Evolutionary conservation across 2,888 invertebrate species (phyloP), one percentile per base, ranked within the genome.

Genomic region (Lissonota sp.): DNA sequence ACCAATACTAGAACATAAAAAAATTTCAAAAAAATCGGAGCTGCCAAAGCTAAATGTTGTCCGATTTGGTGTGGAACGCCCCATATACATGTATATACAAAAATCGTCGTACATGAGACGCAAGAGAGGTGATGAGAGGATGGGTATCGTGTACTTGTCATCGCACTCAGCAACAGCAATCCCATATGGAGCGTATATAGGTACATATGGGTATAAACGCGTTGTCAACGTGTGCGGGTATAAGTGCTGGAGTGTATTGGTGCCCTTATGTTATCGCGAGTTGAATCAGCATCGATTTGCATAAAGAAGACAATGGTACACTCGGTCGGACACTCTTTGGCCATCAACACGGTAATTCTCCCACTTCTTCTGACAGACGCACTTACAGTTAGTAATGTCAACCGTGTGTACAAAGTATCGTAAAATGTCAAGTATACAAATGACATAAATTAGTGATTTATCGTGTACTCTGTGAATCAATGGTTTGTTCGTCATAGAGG

Each of bases 291-390:
- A 74, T 75, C 82, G 85, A 87, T 88, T 87, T 87, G 84, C 87
- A 86, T 85, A 87, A 86, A 82, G 84, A 85, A 88, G 86, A 86
- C 87, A 87, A 87, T 86, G 86, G 84, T 58, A 66, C 85, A 86
- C 85, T 85, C 58, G 57, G 58, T 51, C 44, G 26, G 42, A 80
- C 72, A 84, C 75, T 85, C 77, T 83, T 83, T 82, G 40, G 84
- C 76, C 82, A 78, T 78, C 66, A 77, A 60, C 70, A 66, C 67
- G 46, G 12, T 42, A 58, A 63, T 62, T 16, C 44, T 64, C 64
- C 57, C 14, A n/a, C 40, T n/a, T 46, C 74, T 40, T 53, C 49
- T n/a, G 3, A 3, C 26, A 26, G 26, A 26, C 26, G 7, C 44
- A 10, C 44, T 44, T 10, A 44, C 6, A 8, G 10, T 44, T 44